Percentiles rank a stretch among this genome's conserved stretches.
These are phyloP conservation scores for Tigriopus japonicus DNA, from an alignment of 1,140 invertebrate genomes.

Conservation along the genomic window DNA sequence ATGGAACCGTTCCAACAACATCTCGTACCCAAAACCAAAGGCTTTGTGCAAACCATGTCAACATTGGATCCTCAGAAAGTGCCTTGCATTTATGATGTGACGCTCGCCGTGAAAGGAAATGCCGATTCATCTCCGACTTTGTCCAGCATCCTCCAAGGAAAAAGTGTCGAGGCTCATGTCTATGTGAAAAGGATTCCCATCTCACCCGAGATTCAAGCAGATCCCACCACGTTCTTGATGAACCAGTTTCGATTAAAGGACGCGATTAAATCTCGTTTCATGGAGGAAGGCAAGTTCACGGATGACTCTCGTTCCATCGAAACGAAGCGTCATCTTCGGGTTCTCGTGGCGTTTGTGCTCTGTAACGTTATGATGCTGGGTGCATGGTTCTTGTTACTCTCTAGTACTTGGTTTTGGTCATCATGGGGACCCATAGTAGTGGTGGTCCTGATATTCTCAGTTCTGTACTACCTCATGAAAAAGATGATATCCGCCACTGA, in stretches of 20 bases:
- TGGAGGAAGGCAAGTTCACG: not conserved
- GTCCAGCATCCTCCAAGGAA: not conserved
- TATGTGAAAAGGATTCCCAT: not conserved
- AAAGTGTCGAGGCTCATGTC: not conserved
- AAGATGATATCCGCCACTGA: slow-evolving; percentile 6
- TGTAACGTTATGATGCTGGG: not conserved
- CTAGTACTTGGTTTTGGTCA: not conserved
- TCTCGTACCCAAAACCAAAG: slow-evolving; percentile 74
- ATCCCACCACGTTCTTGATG: not conserved
- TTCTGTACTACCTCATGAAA: not conserved
- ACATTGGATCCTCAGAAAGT: slow-evolving; percentile 16
- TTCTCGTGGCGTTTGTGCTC: not conserved
- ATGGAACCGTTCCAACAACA: slow-evolving; percentile 62
- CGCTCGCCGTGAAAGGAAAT: slow-evolving; percentile 16
- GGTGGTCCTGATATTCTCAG: not conserved
- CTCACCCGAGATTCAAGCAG: not conserved
- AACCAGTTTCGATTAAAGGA: not conserved
- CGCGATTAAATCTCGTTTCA: not conserved
- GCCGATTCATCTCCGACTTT: slow-evolving; percentile 1
- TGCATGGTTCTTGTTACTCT: not conserved
- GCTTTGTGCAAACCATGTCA: slow-evolving; percentile 51
- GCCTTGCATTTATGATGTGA: slow-evolving; percentile 18
- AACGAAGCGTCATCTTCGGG: not conserved
- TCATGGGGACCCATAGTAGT: not conserved
- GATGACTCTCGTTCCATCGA: not conserved